Conservation (phyloP, 2,113 vertebrate species). For the Ahaetulla prasina region DNA sequence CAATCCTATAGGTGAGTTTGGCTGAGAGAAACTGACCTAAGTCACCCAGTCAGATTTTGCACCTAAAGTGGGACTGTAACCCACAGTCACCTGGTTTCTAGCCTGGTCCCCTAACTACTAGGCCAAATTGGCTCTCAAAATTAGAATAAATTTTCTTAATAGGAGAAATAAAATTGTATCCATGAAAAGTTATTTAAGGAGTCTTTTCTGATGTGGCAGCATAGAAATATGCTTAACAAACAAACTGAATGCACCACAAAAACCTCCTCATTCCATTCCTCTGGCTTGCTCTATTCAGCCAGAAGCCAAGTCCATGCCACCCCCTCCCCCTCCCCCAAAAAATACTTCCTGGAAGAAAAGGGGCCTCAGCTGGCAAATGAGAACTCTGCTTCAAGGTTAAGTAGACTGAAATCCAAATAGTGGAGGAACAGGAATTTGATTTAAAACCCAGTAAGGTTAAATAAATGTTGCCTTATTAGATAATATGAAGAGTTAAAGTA, state of each 20-base stretch:
- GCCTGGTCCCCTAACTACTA: no score
- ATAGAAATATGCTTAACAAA: background rate
- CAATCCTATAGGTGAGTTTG: no score
- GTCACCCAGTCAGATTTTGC: no score
- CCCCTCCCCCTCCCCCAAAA: background rate
- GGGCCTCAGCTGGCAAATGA: background rate
- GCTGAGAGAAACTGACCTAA: no score
- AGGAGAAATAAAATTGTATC: background rate
- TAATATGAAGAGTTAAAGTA: background rate
- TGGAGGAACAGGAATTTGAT: background rate
- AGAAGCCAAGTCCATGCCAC: background rate
- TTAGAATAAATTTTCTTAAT: background rate
- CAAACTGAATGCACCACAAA: background rate
- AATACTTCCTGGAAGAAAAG: background rate
- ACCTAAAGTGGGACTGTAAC: no score
- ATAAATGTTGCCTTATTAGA: background rate
- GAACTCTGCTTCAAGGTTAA: background rate
- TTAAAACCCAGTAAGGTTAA: background rate
- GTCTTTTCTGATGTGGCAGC: background rate
- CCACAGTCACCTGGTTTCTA: no score
- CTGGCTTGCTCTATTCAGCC: background rate
- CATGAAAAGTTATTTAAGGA: background rate
- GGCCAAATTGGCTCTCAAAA: no score
- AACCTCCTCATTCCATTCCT: background rate
- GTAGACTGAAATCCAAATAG: background rate